These are phyloP conservation scores for Chrysoperla carnea DNA, from an alignment of 1,140 invertebrate species.

Conservation along the genomic window DNA sequence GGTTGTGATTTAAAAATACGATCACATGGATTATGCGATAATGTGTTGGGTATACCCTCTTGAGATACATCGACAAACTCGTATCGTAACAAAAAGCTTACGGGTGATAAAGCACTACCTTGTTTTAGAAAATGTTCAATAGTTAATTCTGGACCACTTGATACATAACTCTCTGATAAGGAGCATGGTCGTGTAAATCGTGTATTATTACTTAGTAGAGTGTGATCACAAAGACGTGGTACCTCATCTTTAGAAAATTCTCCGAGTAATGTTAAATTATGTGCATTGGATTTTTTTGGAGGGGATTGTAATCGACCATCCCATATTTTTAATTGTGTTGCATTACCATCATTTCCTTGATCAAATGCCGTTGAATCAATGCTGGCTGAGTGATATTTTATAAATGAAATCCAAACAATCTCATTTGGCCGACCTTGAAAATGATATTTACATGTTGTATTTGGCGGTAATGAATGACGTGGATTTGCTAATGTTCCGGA, in stretches of 20 bases:
- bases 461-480: conserved; percentile 61
- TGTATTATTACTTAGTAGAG: conserved; percentile 54
- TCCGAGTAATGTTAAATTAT: conserved; percentile 40
- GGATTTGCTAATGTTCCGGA: conserved; percentile 62
- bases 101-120: conserved; percentile 57
- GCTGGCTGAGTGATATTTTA: conserved; percentile 57
- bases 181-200: conserved; percentile 53
- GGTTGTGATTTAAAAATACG: conserved; percentile 31
- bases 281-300: conserved; percentile 4
- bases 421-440: conserved; percentile 57
- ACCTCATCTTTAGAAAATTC: conserved; percentile 61
- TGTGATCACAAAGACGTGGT: conserved; percentile 52
- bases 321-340: conserved; percentile 48
- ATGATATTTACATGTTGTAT: conserved; percentile 74
- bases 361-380: conserved; percentile 43
- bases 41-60: conserved; percentile 33
- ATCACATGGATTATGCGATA: conserved; percentile 36
- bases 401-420: conserved; percentile 68
- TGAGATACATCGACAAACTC: conserved; percentile 54
- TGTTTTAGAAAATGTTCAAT: conserved; percentile 55
- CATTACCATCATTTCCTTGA: conserved; percentile 45
- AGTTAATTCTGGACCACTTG: conserved; percentile 47
- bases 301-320: conserved; percentile 35
- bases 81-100: conserved; percentile 58
- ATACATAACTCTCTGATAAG: conserved; percentile 59